phyloP scores from a whole-genome alignment of 92 coral and sea anemone genomes.

The Porites cylindrica region DNA sequence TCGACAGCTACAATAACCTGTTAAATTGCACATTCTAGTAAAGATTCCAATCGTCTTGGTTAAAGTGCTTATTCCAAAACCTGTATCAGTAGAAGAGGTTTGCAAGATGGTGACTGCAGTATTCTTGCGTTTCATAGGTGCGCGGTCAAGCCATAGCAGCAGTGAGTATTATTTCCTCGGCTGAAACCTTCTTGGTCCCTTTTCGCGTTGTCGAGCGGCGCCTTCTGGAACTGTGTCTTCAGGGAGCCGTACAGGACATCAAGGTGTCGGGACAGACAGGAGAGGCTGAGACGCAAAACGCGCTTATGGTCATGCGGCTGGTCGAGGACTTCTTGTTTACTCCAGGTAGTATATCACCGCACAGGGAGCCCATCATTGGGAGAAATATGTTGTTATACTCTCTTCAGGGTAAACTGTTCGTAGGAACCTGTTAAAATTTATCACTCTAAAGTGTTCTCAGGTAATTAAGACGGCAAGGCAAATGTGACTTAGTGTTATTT shows the following conservation, averaged over 20 bases:
- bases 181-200: slow-evolving; percentile 81
- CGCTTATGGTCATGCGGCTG: slow-evolving; percentile 93
- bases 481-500: no score
- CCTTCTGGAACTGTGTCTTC: slow-evolving; percentile 89
- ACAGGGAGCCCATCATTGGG: no score
- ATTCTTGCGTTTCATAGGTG: slow-evolving; percentile 28
- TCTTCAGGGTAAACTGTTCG: no score
- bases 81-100: no score
- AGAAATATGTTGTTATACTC: no score
- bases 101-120: not conserved
- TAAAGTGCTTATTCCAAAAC: no score
- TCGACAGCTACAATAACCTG: no score
- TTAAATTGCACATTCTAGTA: no score
- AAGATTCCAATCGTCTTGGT: no score
- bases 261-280: slow-evolving; percentile 95
- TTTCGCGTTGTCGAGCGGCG: slow-evolving; percentile 88
- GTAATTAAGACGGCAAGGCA: no score
- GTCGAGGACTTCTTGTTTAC: slow-evolving; percentile 96
- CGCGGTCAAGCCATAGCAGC: slow-evolving; percentile 94
- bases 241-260: slow-evolving; percentile 89
- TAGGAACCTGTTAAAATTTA: not conserved
- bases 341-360: slow-evolving; percentile 69
- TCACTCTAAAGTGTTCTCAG: no score
- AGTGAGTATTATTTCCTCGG: slow-evolving; percentile 88
- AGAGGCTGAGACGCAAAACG: slow-evolving; percentile 87